Evolutionary conservation across 2,113 vertebrate genomes (phyloP).

Genomic region (Antigone vipio): DNA sequence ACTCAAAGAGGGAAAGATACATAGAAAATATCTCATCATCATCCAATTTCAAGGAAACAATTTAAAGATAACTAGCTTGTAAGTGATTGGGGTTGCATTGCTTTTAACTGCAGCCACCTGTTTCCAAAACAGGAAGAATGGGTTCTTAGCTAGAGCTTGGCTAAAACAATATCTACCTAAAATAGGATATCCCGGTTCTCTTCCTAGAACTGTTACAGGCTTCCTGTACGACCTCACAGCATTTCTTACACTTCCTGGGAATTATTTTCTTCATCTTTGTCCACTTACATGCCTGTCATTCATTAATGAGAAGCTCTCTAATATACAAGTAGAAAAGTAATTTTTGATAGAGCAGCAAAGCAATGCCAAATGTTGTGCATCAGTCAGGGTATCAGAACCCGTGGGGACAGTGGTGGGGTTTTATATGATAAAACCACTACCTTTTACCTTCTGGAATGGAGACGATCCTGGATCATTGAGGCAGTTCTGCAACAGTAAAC

Average conservation of each 20-base stretch:
- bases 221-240: not conserved
- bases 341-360: not conserved
- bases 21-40: not conserved
- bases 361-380: not conserved
- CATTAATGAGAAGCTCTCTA: not conserved
- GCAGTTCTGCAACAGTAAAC: not conserved
- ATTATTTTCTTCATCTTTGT: not conserved
- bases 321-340: not conserved
- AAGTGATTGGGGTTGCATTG: conserved; percentile 28
- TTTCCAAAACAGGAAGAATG: not conserved
- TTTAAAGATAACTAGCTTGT: conserved; percentile 46
- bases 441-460: not conserved
- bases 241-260: not conserved
- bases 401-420: rapidly evolving
- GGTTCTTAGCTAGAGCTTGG: not conserved
- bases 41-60: conserved; percentile 10
- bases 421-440: not conserved
- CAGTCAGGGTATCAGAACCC: not conserved
- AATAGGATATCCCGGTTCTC: not conserved
- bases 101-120: conserved; percentile 40
- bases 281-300: not conserved
- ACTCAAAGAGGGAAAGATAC: not conserved
- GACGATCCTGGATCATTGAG: rapidly evolving
- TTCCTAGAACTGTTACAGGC: not conserved
- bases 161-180: not conserved